phyloP scores from a whole-genome alignment of 1,140 invertebrate genomes.

The Drosophila serrata region DNA sequence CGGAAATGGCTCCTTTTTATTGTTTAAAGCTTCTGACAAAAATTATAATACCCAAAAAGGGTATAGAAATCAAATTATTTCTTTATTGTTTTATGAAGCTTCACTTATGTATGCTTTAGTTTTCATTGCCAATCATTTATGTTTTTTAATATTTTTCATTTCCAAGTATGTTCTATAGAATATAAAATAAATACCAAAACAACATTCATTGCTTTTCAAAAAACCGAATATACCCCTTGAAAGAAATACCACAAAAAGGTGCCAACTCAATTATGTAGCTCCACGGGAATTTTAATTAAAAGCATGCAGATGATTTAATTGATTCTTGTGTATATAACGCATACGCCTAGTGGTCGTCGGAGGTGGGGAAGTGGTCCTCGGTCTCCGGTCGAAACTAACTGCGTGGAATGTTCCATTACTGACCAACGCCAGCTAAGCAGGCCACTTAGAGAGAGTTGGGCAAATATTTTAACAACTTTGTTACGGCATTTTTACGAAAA shows the following conservation, averaged over 20 bases:
- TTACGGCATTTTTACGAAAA: slow-evolving; percentile 72
- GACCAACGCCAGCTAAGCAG: slow-evolving; percentile 47
- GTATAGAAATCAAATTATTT: too few species aligned
- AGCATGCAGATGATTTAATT: slow-evolving; percentile 75
- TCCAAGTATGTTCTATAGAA: too few species aligned
- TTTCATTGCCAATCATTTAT: too few species aligned
- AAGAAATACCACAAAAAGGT: slow-evolving; percentile 29
- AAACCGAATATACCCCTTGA: slow-evolving; percentile 15
- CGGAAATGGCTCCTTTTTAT: too few species aligned
- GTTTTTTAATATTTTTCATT: too few species aligned
- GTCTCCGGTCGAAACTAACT: neutral
- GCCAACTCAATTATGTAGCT: slow-evolving; percentile 75
- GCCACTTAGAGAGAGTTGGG: slow-evolving; percentile 45
- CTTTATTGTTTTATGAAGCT: too few species aligned
- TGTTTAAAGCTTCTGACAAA: too few species aligned
- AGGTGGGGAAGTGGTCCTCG: neutral
- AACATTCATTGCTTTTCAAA: neutral
- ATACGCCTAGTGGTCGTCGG: slow-evolving; percentile 40
- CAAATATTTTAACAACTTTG: slow-evolving; percentile 81
- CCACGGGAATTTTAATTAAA: slow-evolving; percentile 76
- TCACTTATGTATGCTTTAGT: too few species aligned
- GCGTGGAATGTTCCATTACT: slow-evolving; percentile 15
- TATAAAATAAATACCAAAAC: neutral
- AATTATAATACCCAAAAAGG: too few species aligned
- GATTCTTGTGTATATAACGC: slow-evolving; percentile 56